Percentiles rank a stretch among this genome's conserved stretches.
Evolutionary conservation across 2,797 vertebrate genomes (phyloP).

Genomic region (Yasuhikotakia modesta): DNA sequence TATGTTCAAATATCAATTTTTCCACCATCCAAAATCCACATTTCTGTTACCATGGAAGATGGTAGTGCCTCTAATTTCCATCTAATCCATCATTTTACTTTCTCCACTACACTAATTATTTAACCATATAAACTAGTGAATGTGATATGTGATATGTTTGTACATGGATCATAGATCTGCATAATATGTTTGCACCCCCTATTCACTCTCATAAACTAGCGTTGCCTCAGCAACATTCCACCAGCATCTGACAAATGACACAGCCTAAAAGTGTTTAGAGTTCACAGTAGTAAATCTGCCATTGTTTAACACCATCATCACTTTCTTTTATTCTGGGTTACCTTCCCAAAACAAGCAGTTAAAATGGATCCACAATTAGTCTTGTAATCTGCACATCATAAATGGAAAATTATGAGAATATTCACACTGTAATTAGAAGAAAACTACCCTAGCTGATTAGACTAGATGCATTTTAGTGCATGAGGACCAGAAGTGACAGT

Average conservation of each 20-base stretch:
- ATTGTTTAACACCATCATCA: constrained; percentile 51
- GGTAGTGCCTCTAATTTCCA: background rate
- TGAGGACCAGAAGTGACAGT: background rate
- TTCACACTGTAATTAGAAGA: too few species aligned
- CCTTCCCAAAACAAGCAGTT: constrained; percentile 33
- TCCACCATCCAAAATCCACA: background rate
- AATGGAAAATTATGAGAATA: too few species aligned
- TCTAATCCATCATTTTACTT: background rate
- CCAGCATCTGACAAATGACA: constrained; percentile 15
- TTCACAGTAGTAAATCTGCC: constrained; percentile 32
- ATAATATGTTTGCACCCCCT: background rate
- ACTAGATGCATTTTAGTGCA: too few species aligned
- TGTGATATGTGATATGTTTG: background rate
- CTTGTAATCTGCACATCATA: constrained; percentile 1
- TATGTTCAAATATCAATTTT: background rate
- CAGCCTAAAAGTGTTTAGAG: constrained; percentile 37
- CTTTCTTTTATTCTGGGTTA: constrained; percentile 35
- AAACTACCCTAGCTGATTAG: too few species aligned
- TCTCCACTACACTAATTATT: constrained; percentile 13
- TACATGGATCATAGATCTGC: background rate
- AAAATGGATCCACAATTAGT: constrained; percentile 26
- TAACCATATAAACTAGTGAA: background rate
- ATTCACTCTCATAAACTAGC: background rate
- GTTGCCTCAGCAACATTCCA: background rate
- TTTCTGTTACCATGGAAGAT: background rate